Base-by-base conservation (phyloP, 2,888 invertebrate genomes). In the Lissocephala sabroskyi region DNA sequence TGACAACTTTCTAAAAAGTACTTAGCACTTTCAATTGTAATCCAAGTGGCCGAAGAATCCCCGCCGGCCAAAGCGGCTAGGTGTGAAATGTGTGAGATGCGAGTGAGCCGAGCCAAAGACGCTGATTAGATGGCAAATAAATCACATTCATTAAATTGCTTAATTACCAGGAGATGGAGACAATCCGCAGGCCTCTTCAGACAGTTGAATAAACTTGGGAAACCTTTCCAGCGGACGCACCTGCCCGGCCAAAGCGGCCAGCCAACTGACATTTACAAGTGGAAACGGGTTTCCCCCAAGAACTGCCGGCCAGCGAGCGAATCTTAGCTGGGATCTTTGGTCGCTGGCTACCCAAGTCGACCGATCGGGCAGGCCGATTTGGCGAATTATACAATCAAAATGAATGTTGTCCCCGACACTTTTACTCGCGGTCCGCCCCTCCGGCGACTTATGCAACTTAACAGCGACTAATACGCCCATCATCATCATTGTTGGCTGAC, bases 1-100 rank as follows among this genome's bases (percentile, higher is more conserved):
- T n/a, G n/a, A 11, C 37, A 37, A 62, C 68, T 70, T 70, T 70
- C 77, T 77, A 70, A 77, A 68, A 74, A 74, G 68, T 70, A 70
- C 68, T 70, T 74, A 68, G 77, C 68, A 70, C 68, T 70, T 70
- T 70, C 68, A 70, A 70, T 70, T 77, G 41, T 41, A 16, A 29
- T 23, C 23, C 23, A 19, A 19, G 43, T 11, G 30, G 3, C 13
- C 13, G 11, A 32, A 9, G 35, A 10, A 16, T 23, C 14, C 16
- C 14, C 1, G 14, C 33, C 7, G 16, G 35, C 35, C 35, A 35
- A 35, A 35, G 35, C 17, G 13, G 35, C 3, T 5, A 35, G 53
- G 52, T 53, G 53, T 53, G 53, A 53, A 53, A 46, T 54, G 23
- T 23, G 23, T 23, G 23, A 23, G 23, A 23, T 23, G 23, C 7